Conservation (phyloP, 2,797 vertebrate genomes). For the Gymnoscopelus microlampas region DNA sequence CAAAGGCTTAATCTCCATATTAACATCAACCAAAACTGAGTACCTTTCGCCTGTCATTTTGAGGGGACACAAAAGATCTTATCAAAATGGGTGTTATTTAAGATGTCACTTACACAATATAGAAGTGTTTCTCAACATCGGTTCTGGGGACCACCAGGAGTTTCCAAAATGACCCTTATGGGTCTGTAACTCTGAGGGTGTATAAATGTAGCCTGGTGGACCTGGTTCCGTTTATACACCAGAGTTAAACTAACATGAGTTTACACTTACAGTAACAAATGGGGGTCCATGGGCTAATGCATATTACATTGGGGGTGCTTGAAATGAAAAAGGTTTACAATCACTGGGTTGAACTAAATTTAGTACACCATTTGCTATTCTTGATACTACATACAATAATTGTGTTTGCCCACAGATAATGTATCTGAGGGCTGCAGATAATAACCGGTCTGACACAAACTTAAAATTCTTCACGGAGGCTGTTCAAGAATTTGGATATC, state of each 20-base stretch:
- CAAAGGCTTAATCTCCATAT: no score
- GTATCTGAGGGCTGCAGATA: slow-evolving; percentile 9
- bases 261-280: neutral
- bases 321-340: no score
- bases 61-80: no score
- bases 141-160: neutral
- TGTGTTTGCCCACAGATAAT: neutral
- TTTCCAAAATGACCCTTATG: no score
- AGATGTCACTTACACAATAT: neutral
- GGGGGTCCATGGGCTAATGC: no score
- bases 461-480: slow-evolving; percentile 4
- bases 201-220: no score
- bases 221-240: no score
- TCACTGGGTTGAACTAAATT: neutral
- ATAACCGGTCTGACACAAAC: slow-evolving; percentile 9
- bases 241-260: no score
- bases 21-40: neutral
- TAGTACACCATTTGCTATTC: no score
- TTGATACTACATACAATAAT: no score
- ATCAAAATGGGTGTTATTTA: no score
- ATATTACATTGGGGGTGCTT: neutral
- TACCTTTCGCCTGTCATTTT: neutral
- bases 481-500: slow-evolving; percentile 10
- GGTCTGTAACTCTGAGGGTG: neutral
- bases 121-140: neutral